Conservation (phyloP, 2,888 invertebrate species). For the Cecidostiba fungosa region DNA sequence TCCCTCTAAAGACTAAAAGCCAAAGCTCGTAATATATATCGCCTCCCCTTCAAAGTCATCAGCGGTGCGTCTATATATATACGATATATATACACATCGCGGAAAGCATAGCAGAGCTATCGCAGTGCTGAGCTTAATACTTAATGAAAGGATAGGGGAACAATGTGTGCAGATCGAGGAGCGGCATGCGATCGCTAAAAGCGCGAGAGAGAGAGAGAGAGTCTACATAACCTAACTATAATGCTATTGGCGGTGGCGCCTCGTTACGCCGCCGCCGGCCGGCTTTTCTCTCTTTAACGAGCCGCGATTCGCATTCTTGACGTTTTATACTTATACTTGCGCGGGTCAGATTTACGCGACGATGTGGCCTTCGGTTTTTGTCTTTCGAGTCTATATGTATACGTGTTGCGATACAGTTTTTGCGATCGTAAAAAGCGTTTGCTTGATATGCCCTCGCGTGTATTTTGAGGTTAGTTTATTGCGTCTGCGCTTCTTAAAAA, state of each 20-base stretch:
- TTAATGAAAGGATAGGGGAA: slow-evolving; percentile 1
- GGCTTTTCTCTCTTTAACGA: slow-evolving; percentile 9
- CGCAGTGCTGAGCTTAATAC: background rate
- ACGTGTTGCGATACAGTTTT: background rate
- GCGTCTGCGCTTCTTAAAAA: background rate
- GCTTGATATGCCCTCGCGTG: background rate
- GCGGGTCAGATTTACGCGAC: slow-evolving; percentile 1
- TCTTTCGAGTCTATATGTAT: background rate
- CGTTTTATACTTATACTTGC: background rate
- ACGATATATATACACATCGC: background rate
- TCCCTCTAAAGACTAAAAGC: background rate
- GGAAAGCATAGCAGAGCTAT: background rate
- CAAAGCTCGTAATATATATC: slow-evolving; percentile 15
- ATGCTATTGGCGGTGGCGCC: slow-evolving; percentile 8
- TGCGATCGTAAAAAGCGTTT: too few relatives aligned
- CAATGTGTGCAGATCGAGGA: background rate
- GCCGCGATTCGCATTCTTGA: background rate
- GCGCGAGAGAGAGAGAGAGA: background rate
- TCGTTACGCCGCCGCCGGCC: background rate
- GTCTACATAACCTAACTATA: background rate
- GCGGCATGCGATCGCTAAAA: background rate
- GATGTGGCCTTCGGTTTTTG: background rate
- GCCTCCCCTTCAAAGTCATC: slow-evolving; percentile 7
- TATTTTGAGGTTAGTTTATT: background rate
- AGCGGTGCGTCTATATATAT: background rate